Base-by-base conservation (phyloP, 2,888 invertebrate species). In the Stenchaetothrips biformis region DNA sequence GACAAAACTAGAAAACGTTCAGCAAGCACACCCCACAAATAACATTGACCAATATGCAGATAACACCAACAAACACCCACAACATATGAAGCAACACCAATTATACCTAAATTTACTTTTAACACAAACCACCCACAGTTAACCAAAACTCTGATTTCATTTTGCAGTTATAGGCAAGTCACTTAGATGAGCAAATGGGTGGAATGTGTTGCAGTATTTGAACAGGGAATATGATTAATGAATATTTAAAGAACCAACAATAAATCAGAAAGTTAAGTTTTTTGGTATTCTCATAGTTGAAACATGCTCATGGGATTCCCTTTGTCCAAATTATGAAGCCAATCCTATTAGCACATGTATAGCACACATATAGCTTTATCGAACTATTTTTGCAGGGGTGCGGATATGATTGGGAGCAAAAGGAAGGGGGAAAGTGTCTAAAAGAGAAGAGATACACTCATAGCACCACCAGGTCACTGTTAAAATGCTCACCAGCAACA, bases 21-120 rank as follows among this genome's bases (percentile, higher is more conserved):
- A 25, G 67, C 67, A 74, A 74, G 67, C 67, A 74, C 67, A 74
- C 67, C 25, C 67, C 67, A 74, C 67, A 74, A 59, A 18, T 59
- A 59, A 74, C 67, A 74, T 25, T 21, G 25, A 74, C 67, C 67
- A 74, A 74, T 25, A 74, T 74, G 67, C 67, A 74, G 67, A 25
- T 21, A 74, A 74, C 21, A 74, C 67, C 67, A 74, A 74, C 67
- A 74, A 7, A 74, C 67, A 59, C 18, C 37, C 37, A 4, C 37
- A 59, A 18, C 16, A 18, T 18, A 59, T 18, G 59, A 59, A 59
- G 59, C 59, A 18, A 59, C 59, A 59, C 59, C 18, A 18, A 59
- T 59, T 59, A 59, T 18, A 18, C 59, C 59, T 59, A 59, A 13
- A 18, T 18, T 74, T 74, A 74, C 25, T 74, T 74, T 9, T 11